Base-by-base conservation (phyloP, 1,140 invertebrate genomes). In the Helicoverpa armigera region DNA sequence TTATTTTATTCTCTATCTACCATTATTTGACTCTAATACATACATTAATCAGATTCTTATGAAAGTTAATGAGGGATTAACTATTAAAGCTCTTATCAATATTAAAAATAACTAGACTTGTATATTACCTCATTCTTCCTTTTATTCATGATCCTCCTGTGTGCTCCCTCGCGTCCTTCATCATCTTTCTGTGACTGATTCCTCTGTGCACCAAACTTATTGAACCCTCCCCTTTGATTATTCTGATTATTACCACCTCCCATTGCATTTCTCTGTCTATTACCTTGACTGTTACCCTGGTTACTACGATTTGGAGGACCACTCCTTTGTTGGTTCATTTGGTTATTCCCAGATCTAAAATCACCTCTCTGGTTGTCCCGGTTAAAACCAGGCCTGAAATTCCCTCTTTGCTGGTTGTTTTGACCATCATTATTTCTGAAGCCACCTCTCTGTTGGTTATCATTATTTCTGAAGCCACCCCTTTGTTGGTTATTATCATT, bases 131-230 rank as follows among this genome's bases (percentile, higher is more conserved):
- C 86, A 81, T 79, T 81, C 69, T 90, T 89, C 70, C 93, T 92
- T 76, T 94, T 94, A 76, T 92, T 87, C 86, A 89, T 87, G n/a
- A 94, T 72, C 31, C 93, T 87, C 80, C 92, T 90, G 4, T 84
- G 80, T 0, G 93, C 93, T 0, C 92, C 92, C 1, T 86, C 85
- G n/a, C 23, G 70, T 2, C 67, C 76, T 23, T 60, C 78, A 43
- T 65, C 72, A 58, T 74, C 48, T 7, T 11, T 61, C n/a, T 70
- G 63, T 18, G 48, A 43, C 14, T 69, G 54, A 31, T 69, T 14
- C 12, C 60, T 61, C 35, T 63, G 74, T 1, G 5, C 14, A 43
- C 10, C 54, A 56, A 54, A 72, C 50, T 72, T 72, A 14, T 79
- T 74, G 73, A 80, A 76, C 29, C 65, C 78, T 61, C 54, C 23